These are phyloP conservation scores for Neoarius graeffei DNA, from an alignment of 2,113 vertebrate species.

Conservation along the genomic window DNA sequence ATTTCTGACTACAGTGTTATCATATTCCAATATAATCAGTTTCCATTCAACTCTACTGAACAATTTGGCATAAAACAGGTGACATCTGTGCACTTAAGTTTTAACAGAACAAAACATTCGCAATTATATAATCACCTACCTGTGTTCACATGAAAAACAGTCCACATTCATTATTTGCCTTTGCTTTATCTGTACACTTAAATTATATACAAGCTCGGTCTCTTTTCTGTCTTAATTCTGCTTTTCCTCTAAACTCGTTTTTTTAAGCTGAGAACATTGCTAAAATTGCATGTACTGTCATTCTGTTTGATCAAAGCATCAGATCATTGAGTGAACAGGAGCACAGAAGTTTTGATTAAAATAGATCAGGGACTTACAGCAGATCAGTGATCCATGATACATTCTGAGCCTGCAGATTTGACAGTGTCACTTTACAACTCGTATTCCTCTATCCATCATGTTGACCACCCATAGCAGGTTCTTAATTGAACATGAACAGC, in stretches of 20 bases:
- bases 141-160: conserved; percentile 3
- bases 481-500: not conserved
- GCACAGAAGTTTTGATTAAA: conserved; percentile 25
- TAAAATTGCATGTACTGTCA: not conserved
- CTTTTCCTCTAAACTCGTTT: not conserved
- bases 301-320: conserved; percentile 45
- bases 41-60: conserved; percentile 1
- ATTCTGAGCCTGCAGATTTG: not conserved
- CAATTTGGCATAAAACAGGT: not conserved
- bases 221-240: conserved; percentile 4
- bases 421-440: not conserved
- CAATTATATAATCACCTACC: conserved; percentile 25
- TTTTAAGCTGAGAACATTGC: not conserved
- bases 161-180: not conserved
- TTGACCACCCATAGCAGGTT: not conserved
- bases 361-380: conserved; percentile 5
- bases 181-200: not conserved
- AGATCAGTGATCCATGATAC: not conserved
- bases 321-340: conserved; percentile 21
- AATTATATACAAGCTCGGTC: not conserved
- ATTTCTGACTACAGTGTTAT: conserved; percentile 29
- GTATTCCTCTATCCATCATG: not conserved
- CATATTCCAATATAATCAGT: conserved; percentile 11
- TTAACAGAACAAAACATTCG: conserved; percentile 13
- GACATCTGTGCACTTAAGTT: conserved; percentile 15